phyloP scores from a whole-genome alignment of 1,140 invertebrate genomes.

The Bombyx mandarina region DNA sequence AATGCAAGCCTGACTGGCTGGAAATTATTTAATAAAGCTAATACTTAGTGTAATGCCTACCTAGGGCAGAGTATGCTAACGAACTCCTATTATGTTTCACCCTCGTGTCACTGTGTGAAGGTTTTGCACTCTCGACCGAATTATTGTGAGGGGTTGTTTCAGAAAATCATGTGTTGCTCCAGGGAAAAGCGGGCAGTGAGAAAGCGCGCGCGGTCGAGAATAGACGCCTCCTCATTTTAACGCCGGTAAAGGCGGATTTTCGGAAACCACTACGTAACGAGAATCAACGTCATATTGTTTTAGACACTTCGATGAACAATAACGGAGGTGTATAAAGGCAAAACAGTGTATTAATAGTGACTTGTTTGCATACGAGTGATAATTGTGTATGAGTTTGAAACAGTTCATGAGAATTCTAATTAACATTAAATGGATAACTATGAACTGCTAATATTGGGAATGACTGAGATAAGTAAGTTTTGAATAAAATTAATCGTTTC shows the following conservation, averaged over 20 bases:
- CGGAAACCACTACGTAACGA: conserved; percentile 13
- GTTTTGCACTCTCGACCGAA: conserved; percentile 65
- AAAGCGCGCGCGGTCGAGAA: conserved; percentile 30
- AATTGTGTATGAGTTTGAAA: conserved; percentile 3
- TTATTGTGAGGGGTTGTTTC: conserved; percentile 51
- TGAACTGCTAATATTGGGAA: conserved; percentile 50
- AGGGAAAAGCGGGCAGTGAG: conserved; percentile 54
- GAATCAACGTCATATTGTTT: conserved; percentile 14
- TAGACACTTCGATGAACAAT: conserved; percentile 37
- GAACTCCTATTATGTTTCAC: conserved; percentile 60
- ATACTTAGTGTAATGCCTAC: conserved; percentile 46
- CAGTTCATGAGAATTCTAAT: conserved; percentile 19
- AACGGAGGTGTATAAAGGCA: conserved; percentile 24
- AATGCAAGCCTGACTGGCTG: conserved; percentile 16
- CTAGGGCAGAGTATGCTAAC: conserved; percentile 50
- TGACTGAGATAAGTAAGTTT: conserved; percentile 50
- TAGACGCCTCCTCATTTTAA: conserved; percentile 21
- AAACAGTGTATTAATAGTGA: conserved; percentile 7
- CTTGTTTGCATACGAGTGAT: background rate
- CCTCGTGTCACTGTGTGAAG: conserved; percentile 66
- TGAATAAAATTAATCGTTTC: too few species aligned
- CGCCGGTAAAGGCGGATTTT: conserved; percentile 4
- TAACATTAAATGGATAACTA: conserved; percentile 35
- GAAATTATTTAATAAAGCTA: conserved; percentile 42
- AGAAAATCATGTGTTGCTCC: conserved; percentile 61